A percentile compares a stretch with the other conserved stretches of the same genome.
Evolutionary conservation across 2,797 vertebrate genomes (phyloP).

Genomic region (Lepilemur ruficaudatus): DNA sequence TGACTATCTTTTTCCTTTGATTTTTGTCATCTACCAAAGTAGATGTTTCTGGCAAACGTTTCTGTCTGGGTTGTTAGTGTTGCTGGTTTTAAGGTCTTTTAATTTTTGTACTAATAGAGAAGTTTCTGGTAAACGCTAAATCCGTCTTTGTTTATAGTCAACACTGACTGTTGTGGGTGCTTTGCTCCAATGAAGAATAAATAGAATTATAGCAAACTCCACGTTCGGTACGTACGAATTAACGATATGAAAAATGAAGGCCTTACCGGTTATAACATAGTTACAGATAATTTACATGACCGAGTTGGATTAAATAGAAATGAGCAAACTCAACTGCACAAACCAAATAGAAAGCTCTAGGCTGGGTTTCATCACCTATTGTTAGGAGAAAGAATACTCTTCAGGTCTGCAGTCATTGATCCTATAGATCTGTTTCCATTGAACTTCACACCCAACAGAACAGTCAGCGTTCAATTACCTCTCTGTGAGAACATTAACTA

Average conservation of each 20-base stretch:
- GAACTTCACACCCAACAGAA: slow-evolving; percentile 60
- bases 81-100: not conserved
- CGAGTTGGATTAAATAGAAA: slow-evolving; percentile 49
- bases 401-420: slow-evolving; percentile 45
- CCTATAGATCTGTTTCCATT: slow-evolving; percentile 49
- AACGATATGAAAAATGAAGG: not conserved
- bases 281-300: not conserved
- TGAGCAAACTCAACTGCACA: not conserved
- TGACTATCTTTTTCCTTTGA: not conserved
- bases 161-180: not conserved
- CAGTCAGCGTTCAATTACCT: slow-evolving; percentile 69
- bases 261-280: not conserved
- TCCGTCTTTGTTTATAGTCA: not conserved
- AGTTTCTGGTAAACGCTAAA: not conserved
- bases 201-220: not conserved
- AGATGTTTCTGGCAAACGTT: not conserved
- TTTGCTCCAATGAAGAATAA: not conserved
- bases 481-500: slow-evolving; percentile 56
- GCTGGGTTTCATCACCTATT: slow-evolving; percentile 56
- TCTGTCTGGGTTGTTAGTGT: not conserved
- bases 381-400: slow-evolving; percentile 35
- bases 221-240: not conserved
- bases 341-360: slow-evolving; percentile 32
- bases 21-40: not conserved
- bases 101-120: not conserved